Evolutionary conservation across 2,797 vertebrate species (phyloP), one percentile per base, ranked within the genome.

Genomic region (Champsocephalus gunnari): DNA sequence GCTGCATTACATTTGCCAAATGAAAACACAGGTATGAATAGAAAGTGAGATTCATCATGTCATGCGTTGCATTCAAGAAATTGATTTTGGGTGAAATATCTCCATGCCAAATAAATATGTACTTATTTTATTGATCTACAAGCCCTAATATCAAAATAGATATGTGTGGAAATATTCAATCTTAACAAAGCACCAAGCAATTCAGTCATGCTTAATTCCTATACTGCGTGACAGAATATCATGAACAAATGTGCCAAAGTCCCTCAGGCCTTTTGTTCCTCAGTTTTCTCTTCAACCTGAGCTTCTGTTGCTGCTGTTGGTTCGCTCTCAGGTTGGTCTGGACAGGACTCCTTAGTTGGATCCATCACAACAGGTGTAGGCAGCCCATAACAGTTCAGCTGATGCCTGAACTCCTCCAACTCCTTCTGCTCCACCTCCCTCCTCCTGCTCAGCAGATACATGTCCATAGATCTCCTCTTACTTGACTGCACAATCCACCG

Each of bases 391-490:
- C 89, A 92, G 43, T 2, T n/a, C 58, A 89, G 74, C 83, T 91
- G 89, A 74, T 65, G 79, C 66, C 0, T 80, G 76, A 91, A 91
- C 88, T 90, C 87, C 53, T 82, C 75, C 87, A 87, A 71, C 76
- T 85, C 87, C 48, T n/a, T 34, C 45, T 28, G 64, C 70, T 61
- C 81, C 75, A 88, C 43, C 71, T 75, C 55, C 17, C 87, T 83
- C 66, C 86, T 88, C 57, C 73, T 86, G 44, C 91, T 92, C 64
- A 91, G 66, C 66, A 92, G 77, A 68, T 90, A 90, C 61, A 90
- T 1, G 53, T 92, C 90, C 0, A 17, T 3, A 49, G 87, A 89
- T 1, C 1, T 3, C 65, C 81, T 83, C 49, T 5, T 72, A 0
- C 0, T 55, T 7, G 88, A 84, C 53, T 50, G 56, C 38, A 89